Evolutionary conservation across 2,797 vertebrate species (phyloP).

Genomic region (Girardinus metallicus): DNA sequence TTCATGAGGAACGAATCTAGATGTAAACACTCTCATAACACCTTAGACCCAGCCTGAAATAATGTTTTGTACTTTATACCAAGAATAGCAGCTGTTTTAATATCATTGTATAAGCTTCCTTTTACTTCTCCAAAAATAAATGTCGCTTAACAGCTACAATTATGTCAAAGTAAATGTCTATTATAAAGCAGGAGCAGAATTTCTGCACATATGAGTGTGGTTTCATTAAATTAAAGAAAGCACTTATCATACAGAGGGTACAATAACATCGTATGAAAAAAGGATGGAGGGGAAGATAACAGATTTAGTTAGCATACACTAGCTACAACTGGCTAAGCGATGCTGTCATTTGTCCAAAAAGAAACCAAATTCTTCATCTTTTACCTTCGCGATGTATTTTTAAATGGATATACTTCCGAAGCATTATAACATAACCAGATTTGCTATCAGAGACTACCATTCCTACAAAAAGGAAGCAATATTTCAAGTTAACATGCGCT

Average conservation of each 20-base stretch:
- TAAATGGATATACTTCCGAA: not conserved
- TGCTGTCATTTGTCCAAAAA: slow-evolving; percentile 1
- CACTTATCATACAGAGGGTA: accelerated
- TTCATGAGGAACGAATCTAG: not conserved
- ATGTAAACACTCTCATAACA: not conserved
- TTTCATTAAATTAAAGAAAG: not conserved
- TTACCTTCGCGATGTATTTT: not conserved
- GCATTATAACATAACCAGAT: not conserved
- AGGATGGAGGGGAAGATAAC: not conserved
- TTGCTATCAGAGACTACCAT: not conserved
- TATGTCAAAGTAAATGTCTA: not conserved
- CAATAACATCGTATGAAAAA: not conserved
- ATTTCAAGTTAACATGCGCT: slow-evolving; percentile 39
- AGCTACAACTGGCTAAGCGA: slow-evolving; percentile 9
- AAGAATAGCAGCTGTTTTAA: not conserved
- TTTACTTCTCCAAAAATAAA: not conserved
- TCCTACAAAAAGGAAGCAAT: slow-evolving; percentile 13
- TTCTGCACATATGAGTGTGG: not conserved
- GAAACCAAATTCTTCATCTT: not conserved
- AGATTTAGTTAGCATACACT: slow-evolving; percentile 9
- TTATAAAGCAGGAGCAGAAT: not conserved
- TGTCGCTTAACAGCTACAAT: not conserved
- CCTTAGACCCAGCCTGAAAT: not conserved
- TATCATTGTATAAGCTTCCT: not conserved
- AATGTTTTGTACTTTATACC: not conserved